These are phyloP conservation scores for Ramphastos sulfuratus DNA, from an alignment of 2,113 vertebrate genomes.

Conservation along the genomic window DNA sequence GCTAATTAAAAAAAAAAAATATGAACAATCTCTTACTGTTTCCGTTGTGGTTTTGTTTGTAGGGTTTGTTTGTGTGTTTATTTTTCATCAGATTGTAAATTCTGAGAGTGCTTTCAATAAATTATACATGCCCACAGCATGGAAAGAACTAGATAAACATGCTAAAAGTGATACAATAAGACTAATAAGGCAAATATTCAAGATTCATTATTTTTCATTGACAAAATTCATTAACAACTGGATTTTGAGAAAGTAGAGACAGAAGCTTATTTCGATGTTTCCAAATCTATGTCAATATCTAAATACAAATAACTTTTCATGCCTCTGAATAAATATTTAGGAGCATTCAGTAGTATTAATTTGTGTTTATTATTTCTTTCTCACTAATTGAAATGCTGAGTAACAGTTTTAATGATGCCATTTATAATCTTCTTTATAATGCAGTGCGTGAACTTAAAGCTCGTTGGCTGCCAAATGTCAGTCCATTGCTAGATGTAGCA, in stretches of 20 bases:
- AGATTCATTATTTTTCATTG: constrained; percentile 43
- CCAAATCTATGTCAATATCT: constrained; percentile 34
- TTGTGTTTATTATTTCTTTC: constrained; percentile 70
- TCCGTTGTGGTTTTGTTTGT: not conserved
- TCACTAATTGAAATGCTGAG: constrained; percentile 73
- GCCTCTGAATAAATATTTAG: constrained; percentile 51
- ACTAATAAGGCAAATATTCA: constrained; percentile 51
- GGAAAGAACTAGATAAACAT: constrained; percentile 43
- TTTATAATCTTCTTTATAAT: constrained; percentile 76
- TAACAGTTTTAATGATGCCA: constrained; percentile 75
- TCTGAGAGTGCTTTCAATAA: constrained; percentile 63
- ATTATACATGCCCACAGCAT: constrained; percentile 8
- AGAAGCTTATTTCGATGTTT: constrained; percentile 46
- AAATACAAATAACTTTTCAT: constrained; percentile 38
- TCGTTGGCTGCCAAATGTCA: constrained; percentile 73
- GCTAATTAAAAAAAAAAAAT: constrained; percentile 61
- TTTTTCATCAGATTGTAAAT: constrained; percentile 51
- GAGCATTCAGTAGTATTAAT: constrained; percentile 62
- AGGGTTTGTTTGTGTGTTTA: too few relatives aligned
- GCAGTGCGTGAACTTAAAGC: constrained; percentile 77
- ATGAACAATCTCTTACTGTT: constrained; percentile 48
- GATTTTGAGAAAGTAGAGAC: not conserved
- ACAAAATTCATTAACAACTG: not conserved
- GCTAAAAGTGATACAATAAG: constrained; percentile 31
- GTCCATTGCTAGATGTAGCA: constrained; percentile 43